Evolutionary conservation across 30 jellyfish, hydroid and myxozoan species (phyloP).

Genomic region (Aurelia aurita): DNA sequence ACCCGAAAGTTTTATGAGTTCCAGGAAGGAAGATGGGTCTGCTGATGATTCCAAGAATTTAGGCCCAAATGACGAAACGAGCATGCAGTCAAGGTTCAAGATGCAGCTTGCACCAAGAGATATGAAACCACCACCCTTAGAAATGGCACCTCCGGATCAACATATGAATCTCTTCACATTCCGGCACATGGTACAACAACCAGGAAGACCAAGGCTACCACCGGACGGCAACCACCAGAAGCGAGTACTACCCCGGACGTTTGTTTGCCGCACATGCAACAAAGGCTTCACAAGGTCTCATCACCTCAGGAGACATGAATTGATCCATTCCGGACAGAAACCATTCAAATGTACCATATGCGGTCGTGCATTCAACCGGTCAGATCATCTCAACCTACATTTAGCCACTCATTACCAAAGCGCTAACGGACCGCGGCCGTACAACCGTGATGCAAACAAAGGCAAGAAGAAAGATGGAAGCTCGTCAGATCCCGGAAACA

Average conservation of each 20-base stretch:
- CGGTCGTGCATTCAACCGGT: conserved; percentile 76
- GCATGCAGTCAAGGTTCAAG: conserved; percentile 43
- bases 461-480: conserved; percentile 32
- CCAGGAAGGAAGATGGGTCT: conserved; percentile 42
- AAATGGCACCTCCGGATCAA: conserved; percentile 44
- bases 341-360: conserved; percentile 76
- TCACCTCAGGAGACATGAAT: conserved; percentile 67
- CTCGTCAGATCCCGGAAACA: neutral
- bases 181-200: conserved; percentile 67
- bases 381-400: conserved; percentile 73
- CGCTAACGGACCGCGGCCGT: conserved; percentile 56
- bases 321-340: conserved; percentile 71
- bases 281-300: conserved; percentile 72
- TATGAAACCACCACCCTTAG: conserved; percentile 9
- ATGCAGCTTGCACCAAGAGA: conserved; percentile 44
- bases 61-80: conserved; percentile 6
- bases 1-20: conserved; percentile 28
- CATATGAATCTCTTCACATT: conserved; percentile 57
- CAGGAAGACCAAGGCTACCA: conserved; percentile 28
- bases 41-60: conserved; percentile 1
- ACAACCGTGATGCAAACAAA: conserved; percentile 36
- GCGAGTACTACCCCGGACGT: conserved; percentile 73
- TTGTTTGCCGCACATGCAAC: conserved; percentile 72
- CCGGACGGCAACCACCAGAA: conserved; percentile 26
- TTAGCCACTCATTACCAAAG: conserved; percentile 75